Conservation (phyloP, 2,888 invertebrate genomes). For the Mesorhabditis spiculigera region DNA sequence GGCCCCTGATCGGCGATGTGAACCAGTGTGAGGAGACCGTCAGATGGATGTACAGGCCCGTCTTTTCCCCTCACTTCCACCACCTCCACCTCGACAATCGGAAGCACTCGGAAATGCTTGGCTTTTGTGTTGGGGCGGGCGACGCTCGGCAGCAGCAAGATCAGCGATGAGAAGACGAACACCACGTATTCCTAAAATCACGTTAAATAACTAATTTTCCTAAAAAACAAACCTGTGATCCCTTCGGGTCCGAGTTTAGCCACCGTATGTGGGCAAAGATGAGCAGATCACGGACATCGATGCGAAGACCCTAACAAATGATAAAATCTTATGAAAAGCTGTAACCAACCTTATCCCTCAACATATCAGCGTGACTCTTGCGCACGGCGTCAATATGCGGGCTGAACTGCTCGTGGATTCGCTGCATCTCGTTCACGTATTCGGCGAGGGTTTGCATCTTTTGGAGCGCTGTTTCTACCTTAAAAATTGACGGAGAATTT, state of each 20-base stretch:
- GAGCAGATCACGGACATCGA: conserved; percentile 35
- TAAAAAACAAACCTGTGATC: neutral
- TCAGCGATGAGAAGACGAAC: conserved; percentile 37
- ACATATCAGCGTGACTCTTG: conserved; percentile 20
- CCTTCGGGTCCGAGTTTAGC: conserved; percentile 23
- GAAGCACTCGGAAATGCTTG: conserved; percentile 34
- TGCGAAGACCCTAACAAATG: conserved; percentile 26
- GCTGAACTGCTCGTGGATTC: conserved; percentile 48
- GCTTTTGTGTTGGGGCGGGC: conserved; percentile 29
- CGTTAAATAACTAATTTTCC: neutral
- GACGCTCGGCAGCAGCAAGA: conserved; percentile 33
- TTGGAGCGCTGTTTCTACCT: conserved; percentile 31
- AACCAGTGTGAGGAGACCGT: conserved; percentile 20
- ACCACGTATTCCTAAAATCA: conserved; percentile 31
- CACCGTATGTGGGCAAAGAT: conserved; percentile 41
- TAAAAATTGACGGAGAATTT: conserved; percentile 6
- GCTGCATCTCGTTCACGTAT: conserved; percentile 54
- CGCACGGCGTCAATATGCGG: conserved; percentile 30
- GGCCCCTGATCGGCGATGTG: conserved; percentile 31
- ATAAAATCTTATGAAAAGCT: neutral
- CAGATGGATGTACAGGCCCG: conserved; percentile 10
- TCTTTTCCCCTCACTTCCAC: conserved; percentile 20
- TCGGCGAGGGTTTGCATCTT: conserved; percentile 50
- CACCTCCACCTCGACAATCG: conserved; percentile 37
- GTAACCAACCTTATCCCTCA: conserved; percentile 23